phyloP scores from a whole-genome alignment of 2,797 vertebrate genomes.

The Jordanella pulchra region DNA sequence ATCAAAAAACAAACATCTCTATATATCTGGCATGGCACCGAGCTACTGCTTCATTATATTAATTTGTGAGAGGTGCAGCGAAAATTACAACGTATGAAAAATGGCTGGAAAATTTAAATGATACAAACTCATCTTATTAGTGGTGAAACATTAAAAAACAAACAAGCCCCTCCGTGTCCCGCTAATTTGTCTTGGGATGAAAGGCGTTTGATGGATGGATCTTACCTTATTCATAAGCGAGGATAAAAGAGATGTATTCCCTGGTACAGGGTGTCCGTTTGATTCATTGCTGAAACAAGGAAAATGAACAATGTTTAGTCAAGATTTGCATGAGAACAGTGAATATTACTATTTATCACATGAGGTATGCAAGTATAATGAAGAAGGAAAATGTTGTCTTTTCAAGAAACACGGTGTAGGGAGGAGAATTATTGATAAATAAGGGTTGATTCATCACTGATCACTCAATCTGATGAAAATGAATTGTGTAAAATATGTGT shows the following conservation, averaged over 20 bases:
- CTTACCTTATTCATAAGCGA: conserved; percentile 99
- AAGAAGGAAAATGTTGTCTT: conserved; percentile 79
- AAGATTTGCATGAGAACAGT: conserved; percentile 86
- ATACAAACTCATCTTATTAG: conserved; percentile 99
- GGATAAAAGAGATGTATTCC: conserved; percentile 99
- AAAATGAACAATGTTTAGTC: conserved; percentile 94
- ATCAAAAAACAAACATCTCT: conserved; percentile 90
- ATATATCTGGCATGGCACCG: conserved; percentile 93
- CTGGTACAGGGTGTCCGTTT: conserved; percentile 94
- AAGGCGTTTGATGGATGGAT: conserved; percentile 95
- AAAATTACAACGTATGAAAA: conserved; percentile 98
- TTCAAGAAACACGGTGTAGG: conserved; percentile 62
- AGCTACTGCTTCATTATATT: conserved; percentile 99
- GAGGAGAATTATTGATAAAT: conserved; percentile 53
- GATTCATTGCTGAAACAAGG: conserved; percentile 98
- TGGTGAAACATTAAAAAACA: conserved; percentile 99
- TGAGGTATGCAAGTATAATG: conserved; percentile 76
- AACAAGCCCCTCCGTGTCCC: conserved; percentile 87
- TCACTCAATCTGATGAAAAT: conserved; percentile 5
- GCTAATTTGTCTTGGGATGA: conserved; percentile 90
- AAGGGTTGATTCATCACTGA: neutral
- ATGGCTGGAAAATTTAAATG: conserved; percentile 99
- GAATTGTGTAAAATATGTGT: neutral
- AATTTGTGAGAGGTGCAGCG: conserved; percentile 97
- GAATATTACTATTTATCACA: conserved; percentile 86